Evolutionary conservation across 2,113 vertebrate genomes (phyloP).

Genomic region (Xiphophorus maculatus): DNA sequence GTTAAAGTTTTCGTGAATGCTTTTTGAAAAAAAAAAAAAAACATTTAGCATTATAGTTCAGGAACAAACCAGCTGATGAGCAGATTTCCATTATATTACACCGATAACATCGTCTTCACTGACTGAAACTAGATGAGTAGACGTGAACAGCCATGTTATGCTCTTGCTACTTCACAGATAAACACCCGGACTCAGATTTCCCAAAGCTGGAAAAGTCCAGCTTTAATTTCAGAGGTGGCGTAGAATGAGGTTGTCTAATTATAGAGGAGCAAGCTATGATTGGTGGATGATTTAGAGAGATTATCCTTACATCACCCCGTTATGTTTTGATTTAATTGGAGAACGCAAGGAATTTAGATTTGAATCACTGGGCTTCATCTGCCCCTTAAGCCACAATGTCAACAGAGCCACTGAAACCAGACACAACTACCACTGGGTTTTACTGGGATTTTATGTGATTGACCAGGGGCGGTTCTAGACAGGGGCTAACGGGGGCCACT

Average conservation of each 20-base stretch:
- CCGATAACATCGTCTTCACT: neutral
- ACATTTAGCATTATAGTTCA: no score
- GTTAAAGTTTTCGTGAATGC: no score
- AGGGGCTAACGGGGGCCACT: no score
- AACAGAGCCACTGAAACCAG: neutral
- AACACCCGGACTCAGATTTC: constrained; percentile 9
- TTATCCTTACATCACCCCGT: neutral
- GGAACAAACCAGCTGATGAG: no score
- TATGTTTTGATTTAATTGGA: constrained; percentile 1
- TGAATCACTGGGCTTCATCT: neutral
- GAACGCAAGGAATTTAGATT: neutral
- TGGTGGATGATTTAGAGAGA: constrained; percentile 19
- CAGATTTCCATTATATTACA: no score
- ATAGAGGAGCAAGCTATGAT: constrained; percentile 22
- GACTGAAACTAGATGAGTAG: neutral
- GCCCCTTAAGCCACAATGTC: neutral
- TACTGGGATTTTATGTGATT: neutral
- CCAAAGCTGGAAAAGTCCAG: constrained; percentile 13
- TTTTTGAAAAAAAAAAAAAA: no score
- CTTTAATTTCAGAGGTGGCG: constrained; percentile 20
- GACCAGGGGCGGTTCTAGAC: no score
- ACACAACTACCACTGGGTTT: neutral
- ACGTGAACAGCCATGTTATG: neutral
- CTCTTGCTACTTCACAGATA: neutral
- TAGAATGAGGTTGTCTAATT: constrained; percentile 22